Evolutionary conservation across 2,113 vertebrate species (phyloP), one percentile per base, ranked within the genome.

Genomic region (Vulpes vulpes): DNA sequence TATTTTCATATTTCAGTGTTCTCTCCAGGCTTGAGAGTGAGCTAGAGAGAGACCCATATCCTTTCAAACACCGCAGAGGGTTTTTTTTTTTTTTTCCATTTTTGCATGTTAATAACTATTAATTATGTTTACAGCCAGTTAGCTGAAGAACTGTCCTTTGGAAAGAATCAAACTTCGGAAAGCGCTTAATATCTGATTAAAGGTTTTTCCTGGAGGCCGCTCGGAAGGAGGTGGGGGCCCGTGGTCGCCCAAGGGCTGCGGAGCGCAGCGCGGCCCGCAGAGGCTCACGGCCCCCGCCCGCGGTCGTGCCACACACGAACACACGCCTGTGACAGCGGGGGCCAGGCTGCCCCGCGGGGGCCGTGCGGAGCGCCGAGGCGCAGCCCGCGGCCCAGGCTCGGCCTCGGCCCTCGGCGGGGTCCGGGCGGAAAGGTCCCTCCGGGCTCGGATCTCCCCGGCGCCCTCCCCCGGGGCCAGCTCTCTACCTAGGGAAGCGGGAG

Each of bases 91-190:
- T 98, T 65, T 93, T 89, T 98, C 98, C 43, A 43, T 91, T 94
- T 98, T 98, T 97, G 96, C 97, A 98, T 98, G 98, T 98, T 98
- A 94, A 91, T 96, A 98, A 97, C 98, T 98, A 99, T 98, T 98
- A 98, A 98, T 98, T 98, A 98, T 96, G 96, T 98, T 98, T 97
- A 94, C 96, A 98, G 94, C 85, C 97, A 97, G 95, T 98, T 98
- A 97, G 97, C 97, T 98, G 97, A 97, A 92, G 95, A 89, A 97
- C 62, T 90, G 73, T 97, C 91, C 84, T 98, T 98, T 90, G 89
- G 96, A 96, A 96, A 95, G 88, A 94, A 98, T 94, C 96, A 86
- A 98, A 98, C 80, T 97, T 98, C 79, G 59, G 84, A 80, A 96
- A 97, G 82, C 53, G 62, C 83, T 95, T 87, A 71, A 53, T 86